Conservation (phyloP, 2,113 vertebrate species). For the Saimiri boliviensis region DNA sequence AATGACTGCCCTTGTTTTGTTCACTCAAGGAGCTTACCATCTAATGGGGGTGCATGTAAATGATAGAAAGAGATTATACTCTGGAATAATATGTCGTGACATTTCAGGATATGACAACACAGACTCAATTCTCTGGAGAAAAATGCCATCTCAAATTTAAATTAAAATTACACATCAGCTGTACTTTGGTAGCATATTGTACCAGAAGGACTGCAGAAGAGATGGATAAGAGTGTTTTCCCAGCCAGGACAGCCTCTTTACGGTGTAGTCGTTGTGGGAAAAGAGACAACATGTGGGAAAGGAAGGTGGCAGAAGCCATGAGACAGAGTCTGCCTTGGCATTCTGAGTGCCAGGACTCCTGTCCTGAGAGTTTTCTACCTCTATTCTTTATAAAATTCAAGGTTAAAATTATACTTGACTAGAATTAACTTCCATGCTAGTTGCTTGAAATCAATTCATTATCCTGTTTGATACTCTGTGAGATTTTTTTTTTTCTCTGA, state of each 20-base stretch:
- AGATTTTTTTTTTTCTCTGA: not conserved
- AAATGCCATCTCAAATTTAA: not conserved
- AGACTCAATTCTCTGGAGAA: not conserved
- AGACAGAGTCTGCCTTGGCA: not conserved
- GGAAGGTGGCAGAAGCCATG: not conserved
- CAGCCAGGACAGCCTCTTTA: not conserved
- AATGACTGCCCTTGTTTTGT: not conserved
- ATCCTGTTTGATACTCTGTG: not conserved
- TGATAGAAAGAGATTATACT: not conserved
- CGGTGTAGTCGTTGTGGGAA: not conserved
- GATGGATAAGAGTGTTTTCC: not conserved
- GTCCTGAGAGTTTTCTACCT: not conserved
- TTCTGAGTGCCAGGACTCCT: not conserved
- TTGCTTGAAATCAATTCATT: not conserved
- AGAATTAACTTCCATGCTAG: not conserved
- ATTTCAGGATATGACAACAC: constrained; percentile 15
- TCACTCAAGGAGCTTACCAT: not conserved
- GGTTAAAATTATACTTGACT: not conserved
- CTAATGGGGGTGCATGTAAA: not conserved
- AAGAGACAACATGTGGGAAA: too few species aligned
- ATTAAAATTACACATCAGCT: constrained; percentile 12
- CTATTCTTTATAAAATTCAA: not conserved
- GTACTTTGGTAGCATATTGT: not conserved
- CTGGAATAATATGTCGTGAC: not conserved
- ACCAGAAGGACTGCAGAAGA: not conserved